Percentiles rank a stretch among this genome's conserved stretches.
Conservation (phyloP, 2,888 invertebrate species). For the Hypselothyrea guttata region DNA sequence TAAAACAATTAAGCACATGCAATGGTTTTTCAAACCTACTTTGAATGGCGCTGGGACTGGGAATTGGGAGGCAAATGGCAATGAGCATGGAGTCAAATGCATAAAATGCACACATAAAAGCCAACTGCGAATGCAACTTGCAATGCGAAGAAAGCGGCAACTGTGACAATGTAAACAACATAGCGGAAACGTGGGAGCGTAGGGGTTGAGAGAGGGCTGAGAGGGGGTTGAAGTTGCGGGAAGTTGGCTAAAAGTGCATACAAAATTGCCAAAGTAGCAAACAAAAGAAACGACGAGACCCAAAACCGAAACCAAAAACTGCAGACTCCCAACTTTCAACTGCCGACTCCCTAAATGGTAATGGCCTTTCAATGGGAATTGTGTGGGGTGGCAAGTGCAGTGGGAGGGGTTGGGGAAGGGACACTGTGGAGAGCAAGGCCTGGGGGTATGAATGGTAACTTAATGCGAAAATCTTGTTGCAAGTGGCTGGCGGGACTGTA, state of each 20-base stretch:
- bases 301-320: conserved; percentile 55
- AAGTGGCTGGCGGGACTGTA: conserved; percentile 42
- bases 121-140: conserved; percentile 73
- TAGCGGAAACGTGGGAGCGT: conserved; percentile 33
- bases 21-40: conserved; percentile 25
- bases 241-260: conserved; percentile 67
- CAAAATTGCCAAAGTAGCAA: conserved; percentile 69
- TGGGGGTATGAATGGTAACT: conserved; percentile 39
- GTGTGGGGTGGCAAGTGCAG: conserved; percentile 1
- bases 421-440: conserved; percentile 3
- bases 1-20: conserved; percentile 69
- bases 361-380: conserved; percentile 65
- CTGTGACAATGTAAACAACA: conserved; percentile 76
- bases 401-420: background rate
- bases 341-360: conserved; percentile 52
- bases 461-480: conserved; percentile 78
- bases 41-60: background rate
- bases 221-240: background rate
- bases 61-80: background rate
- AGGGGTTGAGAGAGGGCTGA: background rate
- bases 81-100: conserved; percentile 40
- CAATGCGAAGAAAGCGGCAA: conserved; percentile 69
- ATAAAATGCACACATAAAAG: conserved; percentile 69
- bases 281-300: conserved; percentile 68
- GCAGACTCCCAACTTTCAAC: conserved; percentile 35